These are phyloP conservation scores for Pseudococcus jackbeardsleyi DNA, from an alignment of 2,888 invertebrate genomes.

Conservation along the genomic window DNA sequence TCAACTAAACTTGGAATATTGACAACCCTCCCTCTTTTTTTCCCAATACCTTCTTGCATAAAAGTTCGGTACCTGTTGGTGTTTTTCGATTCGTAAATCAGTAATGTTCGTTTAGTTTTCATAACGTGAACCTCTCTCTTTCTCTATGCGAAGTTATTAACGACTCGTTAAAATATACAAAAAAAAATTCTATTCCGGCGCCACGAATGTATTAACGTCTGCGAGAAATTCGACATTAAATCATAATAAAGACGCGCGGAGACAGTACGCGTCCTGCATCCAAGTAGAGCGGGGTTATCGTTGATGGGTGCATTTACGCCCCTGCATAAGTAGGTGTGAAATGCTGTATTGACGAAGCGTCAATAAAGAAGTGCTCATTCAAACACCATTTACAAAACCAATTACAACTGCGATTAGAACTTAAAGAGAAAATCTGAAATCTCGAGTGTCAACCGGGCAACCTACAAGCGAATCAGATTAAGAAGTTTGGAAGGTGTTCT, in stretches of 20 bases:
- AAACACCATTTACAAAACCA: slow-evolving; percentile 39
- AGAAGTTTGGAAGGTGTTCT: slow-evolving; percentile 30
- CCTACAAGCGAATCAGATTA: slow-evolving; percentile 48
- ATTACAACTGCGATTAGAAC: slow-evolving; percentile 47
- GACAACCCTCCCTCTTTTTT: not conserved
- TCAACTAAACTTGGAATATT: not conserved
- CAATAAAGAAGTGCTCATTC: slow-evolving; percentile 52
- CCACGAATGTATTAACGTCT: slow-evolving; percentile 53
- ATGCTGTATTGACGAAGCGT: slow-evolving; percentile 54
- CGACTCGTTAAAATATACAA: slow-evolving; percentile 54
- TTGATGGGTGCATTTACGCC: slow-evolving; percentile 54
- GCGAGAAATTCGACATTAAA: slow-evolving; percentile 56
- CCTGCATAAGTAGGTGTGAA: slow-evolving; percentile 55
- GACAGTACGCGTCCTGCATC: slow-evolving; percentile 43
- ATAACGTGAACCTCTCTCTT: slow-evolving; percentile 11
- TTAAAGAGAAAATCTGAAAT: slow-evolving; percentile 38
- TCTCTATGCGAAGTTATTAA: slow-evolving; percentile 22
- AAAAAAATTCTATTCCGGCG: slow-evolving; percentile 45
- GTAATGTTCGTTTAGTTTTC: slow-evolving; percentile 6
- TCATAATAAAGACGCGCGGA: slow-evolving; percentile 55
- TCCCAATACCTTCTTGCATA: not conserved
- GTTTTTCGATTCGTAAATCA: not conserved
- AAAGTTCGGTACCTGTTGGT: not conserved
- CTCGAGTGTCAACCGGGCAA: slow-evolving; percentile 27
- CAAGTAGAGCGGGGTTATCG: slow-evolving; percentile 45